Evolutionary conservation across 2,888 invertebrate species (phyloP).

Genomic region (Patella depressa): DNA sequence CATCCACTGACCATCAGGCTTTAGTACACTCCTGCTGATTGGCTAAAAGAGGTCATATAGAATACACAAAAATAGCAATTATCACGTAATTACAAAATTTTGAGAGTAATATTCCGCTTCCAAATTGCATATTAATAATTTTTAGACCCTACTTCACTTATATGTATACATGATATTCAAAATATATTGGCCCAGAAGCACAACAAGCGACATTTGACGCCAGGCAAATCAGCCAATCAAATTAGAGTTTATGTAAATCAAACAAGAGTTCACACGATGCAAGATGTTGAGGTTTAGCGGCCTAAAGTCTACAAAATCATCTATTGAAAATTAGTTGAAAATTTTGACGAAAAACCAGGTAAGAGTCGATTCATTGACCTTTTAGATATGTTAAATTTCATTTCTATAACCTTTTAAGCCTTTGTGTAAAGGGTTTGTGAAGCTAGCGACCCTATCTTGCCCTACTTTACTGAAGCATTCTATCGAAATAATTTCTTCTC

Average conservation of each 20-base stretch:
- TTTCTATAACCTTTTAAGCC: conserved; percentile 24
- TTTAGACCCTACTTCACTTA: neutral
- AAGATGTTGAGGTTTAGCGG: conserved; percentile 68
- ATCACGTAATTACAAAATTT: no score
- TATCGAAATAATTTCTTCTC: conserved; percentile 56
- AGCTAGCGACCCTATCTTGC: conserved; percentile 38
- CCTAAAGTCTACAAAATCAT: conserved; percentile 67
- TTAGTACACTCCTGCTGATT: neutral
- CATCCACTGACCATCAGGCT: neutral
- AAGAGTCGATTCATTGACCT: conserved; percentile 31
- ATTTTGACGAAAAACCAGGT: conserved; percentile 52
- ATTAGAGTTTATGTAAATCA: conserved; percentile 34
- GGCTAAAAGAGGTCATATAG: neutral
- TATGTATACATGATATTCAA: neutral
- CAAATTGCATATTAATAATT: no score
- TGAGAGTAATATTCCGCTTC: no score
- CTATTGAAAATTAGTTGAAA: conserved; percentile 58
- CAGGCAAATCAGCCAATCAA: conserved; percentile 43
- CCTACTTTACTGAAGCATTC: conserved; percentile 53
- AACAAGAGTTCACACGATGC: conserved; percentile 57
- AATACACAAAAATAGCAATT: no score
- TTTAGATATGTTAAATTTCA: conserved; percentile 29
- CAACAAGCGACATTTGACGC: conserved; percentile 1
- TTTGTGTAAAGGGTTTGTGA: conserved; percentile 31
- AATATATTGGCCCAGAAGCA: neutral